phyloP scores from a whole-genome alignment of 2,888 invertebrate species.

The Amphimallon solstitiale region DNA sequence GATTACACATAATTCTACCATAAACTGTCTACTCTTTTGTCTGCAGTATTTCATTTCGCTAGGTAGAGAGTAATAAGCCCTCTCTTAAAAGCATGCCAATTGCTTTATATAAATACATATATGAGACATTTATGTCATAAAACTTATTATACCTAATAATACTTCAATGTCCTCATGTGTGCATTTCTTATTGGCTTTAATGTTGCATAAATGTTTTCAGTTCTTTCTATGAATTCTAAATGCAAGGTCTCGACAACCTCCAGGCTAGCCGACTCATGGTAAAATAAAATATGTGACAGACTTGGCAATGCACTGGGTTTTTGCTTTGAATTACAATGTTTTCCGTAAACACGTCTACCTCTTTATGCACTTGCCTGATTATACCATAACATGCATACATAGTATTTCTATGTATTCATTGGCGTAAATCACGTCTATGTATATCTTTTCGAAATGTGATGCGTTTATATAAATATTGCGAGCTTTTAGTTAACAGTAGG shows the following conservation, averaged over 20 bases:
- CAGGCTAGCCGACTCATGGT: conserved; percentile 35
- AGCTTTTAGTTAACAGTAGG: too few species aligned
- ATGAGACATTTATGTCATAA: too few species aligned
- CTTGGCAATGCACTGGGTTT: conserved; percentile 38
- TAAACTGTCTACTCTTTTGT: too few species aligned
- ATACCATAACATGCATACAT: neutral
- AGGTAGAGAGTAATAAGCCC: too few species aligned
- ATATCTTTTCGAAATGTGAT: too few species aligned
- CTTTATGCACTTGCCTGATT: neutral
- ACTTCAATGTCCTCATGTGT: conserved; percentile 14
- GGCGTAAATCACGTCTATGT: too few species aligned
- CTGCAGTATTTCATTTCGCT: too few species aligned
- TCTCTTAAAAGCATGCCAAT: too few species aligned
- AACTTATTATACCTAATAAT: neutral
- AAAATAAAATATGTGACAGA: conserved; percentile 38
- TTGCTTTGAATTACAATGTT: conserved; percentile 40
- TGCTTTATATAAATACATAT: too few species aligned
- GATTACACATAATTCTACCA: too few species aligned
- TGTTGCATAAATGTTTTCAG: conserved; percentile 6
- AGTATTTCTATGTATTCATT: too few species aligned
- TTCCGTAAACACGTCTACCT: conserved; percentile 37
- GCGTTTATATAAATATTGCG: too few species aligned
- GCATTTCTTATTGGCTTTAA: conserved; percentile 7
- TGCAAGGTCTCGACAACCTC: conserved; percentile 39
- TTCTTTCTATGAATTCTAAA: conserved; percentile 34